phyloP scores from a whole-genome alignment of 2,797 vertebrate genomes.

The Sandelia bainsii region DNA sequence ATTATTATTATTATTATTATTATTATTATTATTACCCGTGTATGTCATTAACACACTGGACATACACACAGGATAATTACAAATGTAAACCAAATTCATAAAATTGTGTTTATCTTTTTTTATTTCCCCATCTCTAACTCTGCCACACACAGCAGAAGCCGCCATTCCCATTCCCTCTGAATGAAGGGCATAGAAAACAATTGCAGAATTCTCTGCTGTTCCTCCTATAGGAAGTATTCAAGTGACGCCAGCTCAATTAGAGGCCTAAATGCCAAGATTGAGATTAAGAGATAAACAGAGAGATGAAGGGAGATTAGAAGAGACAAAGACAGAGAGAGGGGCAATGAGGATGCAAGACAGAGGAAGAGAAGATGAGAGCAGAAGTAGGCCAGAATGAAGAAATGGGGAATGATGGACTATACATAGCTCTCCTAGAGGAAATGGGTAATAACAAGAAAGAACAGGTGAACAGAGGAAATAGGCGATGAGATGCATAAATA shows the following conservation, averaged over 20 bases:
- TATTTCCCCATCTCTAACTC: neutral
- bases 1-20: too few species aligned
- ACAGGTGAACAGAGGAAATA: conserved; percentile 8
- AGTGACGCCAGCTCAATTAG: conserved; percentile 79
- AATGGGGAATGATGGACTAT: conserved; percentile 3
- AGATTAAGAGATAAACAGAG: conserved; percentile 54
- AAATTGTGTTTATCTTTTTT: neutral
- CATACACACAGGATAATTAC: neutral
- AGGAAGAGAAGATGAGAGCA: conserved; percentile 10
- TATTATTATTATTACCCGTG: too few species aligned
- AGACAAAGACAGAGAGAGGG: conserved; percentile 34
- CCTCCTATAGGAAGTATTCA: conserved; percentile 74
- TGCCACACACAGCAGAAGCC: conserved; percentile 9
- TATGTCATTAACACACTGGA: neutral
- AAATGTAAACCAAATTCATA: neutral
- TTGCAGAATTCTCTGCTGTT: conserved; percentile 74
- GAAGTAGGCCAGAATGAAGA: neutral
- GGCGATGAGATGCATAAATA: neutral
- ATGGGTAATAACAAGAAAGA: conserved; percentile 20
- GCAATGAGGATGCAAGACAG: conserved; percentile 37
- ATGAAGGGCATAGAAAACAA: conserved; percentile 65
- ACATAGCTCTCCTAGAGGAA: conserved; percentile 1
- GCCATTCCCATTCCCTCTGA: conserved; percentile 30
- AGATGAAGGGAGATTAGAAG: conserved; percentile 50
- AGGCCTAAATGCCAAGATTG: conserved; percentile 73